Percentiles rank a stretch among this genome's conserved stretches.
Conservation (phyloP, 2,113 vertebrate species). For the Sclerurus mexicanus region DNA sequence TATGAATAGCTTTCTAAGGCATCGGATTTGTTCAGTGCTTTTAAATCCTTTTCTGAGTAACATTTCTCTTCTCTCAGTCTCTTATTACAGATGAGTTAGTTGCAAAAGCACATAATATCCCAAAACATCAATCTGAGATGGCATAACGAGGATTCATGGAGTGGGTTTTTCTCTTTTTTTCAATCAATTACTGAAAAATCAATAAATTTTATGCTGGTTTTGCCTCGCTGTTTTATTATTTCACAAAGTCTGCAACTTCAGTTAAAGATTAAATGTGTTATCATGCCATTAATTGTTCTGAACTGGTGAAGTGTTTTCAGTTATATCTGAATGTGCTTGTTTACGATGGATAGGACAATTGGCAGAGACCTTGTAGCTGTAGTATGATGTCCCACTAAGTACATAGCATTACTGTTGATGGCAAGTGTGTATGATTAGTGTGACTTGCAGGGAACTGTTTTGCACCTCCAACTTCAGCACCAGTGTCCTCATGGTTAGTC, state of each 20-base stretch:
- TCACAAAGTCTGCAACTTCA: neutral
- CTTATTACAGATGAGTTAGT: conserved; percentile 28
- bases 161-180: neutral
- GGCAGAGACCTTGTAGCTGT: neutral
- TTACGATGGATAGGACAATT: neutral
- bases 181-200: conserved; percentile 60
- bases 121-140: conserved; percentile 51
- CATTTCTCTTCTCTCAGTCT: neutral
- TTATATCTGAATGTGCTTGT: neutral
- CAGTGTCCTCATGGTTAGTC: neutral
- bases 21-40: neutral
- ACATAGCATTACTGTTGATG: neutral
- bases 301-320: neutral
- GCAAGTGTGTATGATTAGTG: neutral
- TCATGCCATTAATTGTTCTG: conserved; percentile 24
- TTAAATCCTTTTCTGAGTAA: conserved; percentile 3
- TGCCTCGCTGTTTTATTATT: conserved; percentile 13
- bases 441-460: neutral
- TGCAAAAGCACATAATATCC: conserved; percentile 39
- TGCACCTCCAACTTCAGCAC: neutral
- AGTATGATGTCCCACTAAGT: neutral
- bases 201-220: conserved; percentile 40
- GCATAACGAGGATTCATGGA: conserved; percentile 35
- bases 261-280: conserved; percentile 1
- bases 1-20: neutral